Evolutionary conservation across 1,140 invertebrate genomes (phyloP), one percentile per base, ranked within the genome.

Genomic region (Whitmania pigra): DNA sequence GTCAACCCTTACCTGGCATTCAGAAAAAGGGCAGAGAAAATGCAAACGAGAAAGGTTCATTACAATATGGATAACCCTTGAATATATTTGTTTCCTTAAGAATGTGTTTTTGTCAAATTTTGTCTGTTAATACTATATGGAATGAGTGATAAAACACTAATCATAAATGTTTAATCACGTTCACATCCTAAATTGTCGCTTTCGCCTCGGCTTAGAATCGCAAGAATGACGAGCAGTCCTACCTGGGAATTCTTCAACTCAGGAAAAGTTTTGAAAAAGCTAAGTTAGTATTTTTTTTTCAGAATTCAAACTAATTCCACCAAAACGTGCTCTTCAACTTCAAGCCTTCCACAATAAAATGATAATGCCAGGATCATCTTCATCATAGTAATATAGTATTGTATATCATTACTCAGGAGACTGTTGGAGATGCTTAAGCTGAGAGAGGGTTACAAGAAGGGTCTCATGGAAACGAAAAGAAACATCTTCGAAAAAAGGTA

Each of bases 231-330:
- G 96, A 99, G 85, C 90, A 90, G 75, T 96, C 93, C 70, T 99
- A 98, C 84, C 94, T 98, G 84, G 98, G 97, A 85, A 98, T 98
- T 94, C 86, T 98, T 75, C 97, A 97, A 84, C 85, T 99, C 74
- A 88, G 89, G 72, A 87, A 93, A 73, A 94, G 98, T 84, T 87
- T 98, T 63, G 88, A 87, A 76, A 87, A 91, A 79, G 93, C 94
- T 69, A 88, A 94, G 74, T 84, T 81, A 81, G 82, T 82, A 27
- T 25, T 55, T 49, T 43, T 43, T 49, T 49, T 49, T 17, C 15
- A 11, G 43, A 6, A 11, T 22, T 63, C 18, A 18, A 20, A n/a
- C 18, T 31, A 63, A n/a, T 25, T 4, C 25, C 9, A 57, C 9
- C 25, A 57, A 4, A 25, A 57, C 9, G 25, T 57, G 2, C 20